Conservation (phyloP, 2,888 invertebrate genomes). For the Oligia latruncula region DNA sequence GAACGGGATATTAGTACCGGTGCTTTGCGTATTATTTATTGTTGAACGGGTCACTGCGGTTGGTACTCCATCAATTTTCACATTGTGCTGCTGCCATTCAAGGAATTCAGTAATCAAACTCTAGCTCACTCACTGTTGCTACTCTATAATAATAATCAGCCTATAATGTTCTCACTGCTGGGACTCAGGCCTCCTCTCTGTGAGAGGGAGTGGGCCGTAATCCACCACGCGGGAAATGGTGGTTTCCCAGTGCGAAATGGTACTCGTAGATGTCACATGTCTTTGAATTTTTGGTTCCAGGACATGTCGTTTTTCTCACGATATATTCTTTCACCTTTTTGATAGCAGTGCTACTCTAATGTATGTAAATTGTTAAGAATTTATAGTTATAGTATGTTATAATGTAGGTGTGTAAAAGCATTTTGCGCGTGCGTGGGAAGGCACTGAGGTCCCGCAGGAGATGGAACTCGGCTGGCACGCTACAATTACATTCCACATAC, state of each 20-base stretch:
- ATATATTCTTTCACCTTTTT: too few species aligned
- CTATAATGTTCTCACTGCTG: too few species aligned
- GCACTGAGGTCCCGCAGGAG: conserved; percentile 76
- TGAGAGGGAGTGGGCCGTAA: too few species aligned
- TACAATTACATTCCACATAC: conserved; percentile 84
- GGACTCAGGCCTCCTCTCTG: too few species aligned
- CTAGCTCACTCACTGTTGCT: conserved; percentile 44
- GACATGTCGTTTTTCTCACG: too few species aligned
- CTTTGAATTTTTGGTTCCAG: too few species aligned
- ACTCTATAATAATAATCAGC: too few species aligned
- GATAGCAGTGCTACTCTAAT: conserved; percentile 13
- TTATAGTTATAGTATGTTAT: conserved; percentile 40
- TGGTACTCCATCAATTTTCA: conserved; percentile 68
- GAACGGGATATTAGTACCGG: conserved; percentile 68
- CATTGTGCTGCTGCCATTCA: conserved; percentile 60
- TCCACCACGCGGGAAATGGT: too few species aligned
- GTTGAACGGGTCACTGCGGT: conserved; percentile 62
- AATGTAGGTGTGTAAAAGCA: conserved; percentile 57
- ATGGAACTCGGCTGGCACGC: conserved; percentile 77
- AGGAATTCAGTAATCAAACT: conserved; percentile 56
- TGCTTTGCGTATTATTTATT: conserved; percentile 69
- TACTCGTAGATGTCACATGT: too few species aligned
- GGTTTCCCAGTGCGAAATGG: too few species aligned
- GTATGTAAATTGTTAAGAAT: conserved; percentile 53
- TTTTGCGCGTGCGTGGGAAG: conserved; percentile 72